phyloP scores from a whole-genome alignment of 2,888 invertebrate species.

The Lithophane leautieri region DNA sequence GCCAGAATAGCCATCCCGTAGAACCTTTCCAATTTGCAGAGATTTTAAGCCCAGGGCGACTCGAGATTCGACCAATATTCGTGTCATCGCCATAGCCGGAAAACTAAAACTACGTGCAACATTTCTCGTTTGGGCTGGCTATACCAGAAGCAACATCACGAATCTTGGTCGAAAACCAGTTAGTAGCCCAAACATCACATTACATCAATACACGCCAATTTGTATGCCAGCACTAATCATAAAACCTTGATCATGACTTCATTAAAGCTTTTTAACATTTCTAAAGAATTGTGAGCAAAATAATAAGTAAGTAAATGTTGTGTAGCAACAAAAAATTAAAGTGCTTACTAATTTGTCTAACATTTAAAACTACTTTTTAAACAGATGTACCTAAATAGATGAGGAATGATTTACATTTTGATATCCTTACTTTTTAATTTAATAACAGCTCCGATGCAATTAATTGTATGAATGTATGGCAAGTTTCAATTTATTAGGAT shows the following conservation, averaged over 20 bases:
- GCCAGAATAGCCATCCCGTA: conserved; percentile 35
- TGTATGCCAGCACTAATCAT: conserved; percentile 64
- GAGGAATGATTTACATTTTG: conserved; percentile 10
- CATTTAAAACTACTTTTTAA: conserved; percentile 19
- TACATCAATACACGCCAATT: conserved; percentile 31
- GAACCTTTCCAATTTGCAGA: conserved; percentile 29
- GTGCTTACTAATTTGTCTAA: conserved; percentile 14
- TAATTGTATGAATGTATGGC: neutral
- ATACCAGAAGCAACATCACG: neutral
- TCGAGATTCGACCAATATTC: conserved; percentile 12
- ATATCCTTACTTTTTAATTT: conserved; percentile 17
- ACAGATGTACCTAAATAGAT: neutral
- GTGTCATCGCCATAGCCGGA: too few relatives aligned
- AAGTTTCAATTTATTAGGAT: neutral
- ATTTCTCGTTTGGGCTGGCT: neutral
- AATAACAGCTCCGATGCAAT: conserved; percentile 8
- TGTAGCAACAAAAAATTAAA: conserved; percentile 13
- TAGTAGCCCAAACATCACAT: conserved; percentile 18
- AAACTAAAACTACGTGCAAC: neutral
- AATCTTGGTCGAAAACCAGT: conserved; percentile 19
- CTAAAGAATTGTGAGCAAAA: conserved; percentile 59
- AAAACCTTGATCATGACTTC: conserved; percentile 40
- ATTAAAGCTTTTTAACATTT: conserved; percentile 44
- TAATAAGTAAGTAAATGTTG: neutral
- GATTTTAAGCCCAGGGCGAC: conserved; percentile 1